Base-by-base conservation (phyloP, 2,888 invertebrate genomes). In the Volucella zonaria region DNA sequence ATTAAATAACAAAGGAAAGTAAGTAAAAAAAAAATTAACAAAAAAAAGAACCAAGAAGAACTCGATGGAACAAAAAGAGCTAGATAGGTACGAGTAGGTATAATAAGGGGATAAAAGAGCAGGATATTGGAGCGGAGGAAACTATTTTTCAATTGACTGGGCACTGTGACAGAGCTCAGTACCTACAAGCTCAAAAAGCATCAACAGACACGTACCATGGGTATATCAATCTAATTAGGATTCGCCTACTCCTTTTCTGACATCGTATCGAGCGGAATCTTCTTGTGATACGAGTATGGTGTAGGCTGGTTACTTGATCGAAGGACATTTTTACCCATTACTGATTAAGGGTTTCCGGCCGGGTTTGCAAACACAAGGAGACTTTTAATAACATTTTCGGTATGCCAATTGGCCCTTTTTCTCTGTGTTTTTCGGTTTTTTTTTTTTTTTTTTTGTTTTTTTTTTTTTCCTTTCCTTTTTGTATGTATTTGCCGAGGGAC, bases 221-320 rank as follows among this genome's bases (percentile, higher is more conserved):
- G 58, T 70, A 70, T 68, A 83, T 83, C 75, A 79, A 75, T 83
- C 61, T 79, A 79, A 83, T 79, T 79, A 83, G 74, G 62, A 74
- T 62, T 68, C 68, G 31, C 77, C 66, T 12, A 66, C 61, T 56
- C 52, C 58, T 51, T 14, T 10, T 23, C 51, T 23, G 31, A 52
- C 58, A 59, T 58, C 64, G 51, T 59, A 64, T 62, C 4, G 45
- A 51, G 47, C 38, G 54, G n/a, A 58, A 31, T 31, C 31, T 31
- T 58, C 58, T 51, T 18, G 45, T 52, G 59, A 45, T 52, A 18
- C 18, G 18, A 18, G 18, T 18, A 74, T 68, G 62, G 49, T 79
- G 40, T 31, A 75, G 18, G 58, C 59, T 59, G 64, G 31, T 31
- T 31, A 31, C 67, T 70, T 23, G 59, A 49, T 54, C 31, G 54